Conservation (phyloP, 2,113 vertebrate species). For the Siniperca knerii region DNA sequence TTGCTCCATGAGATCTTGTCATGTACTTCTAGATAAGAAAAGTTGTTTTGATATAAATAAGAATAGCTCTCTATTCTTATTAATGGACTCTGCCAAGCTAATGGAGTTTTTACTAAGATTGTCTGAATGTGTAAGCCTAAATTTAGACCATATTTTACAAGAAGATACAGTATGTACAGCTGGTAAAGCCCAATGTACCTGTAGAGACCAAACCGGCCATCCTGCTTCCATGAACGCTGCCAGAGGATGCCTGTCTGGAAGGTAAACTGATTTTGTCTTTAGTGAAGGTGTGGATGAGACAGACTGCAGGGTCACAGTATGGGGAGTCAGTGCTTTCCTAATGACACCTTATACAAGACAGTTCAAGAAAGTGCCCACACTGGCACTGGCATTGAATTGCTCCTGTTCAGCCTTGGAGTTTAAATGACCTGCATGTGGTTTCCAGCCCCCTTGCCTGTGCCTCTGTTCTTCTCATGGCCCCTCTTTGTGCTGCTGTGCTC, state of each 20-base stretch:
- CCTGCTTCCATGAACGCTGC: conserved; percentile 60
- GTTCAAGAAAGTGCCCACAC: conserved; percentile 78
- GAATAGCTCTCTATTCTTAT: neutral
- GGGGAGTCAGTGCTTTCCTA: conserved; percentile 74
- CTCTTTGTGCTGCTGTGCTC: conserved; percentile 84
- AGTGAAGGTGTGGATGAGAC: conserved; percentile 67
- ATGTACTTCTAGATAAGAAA: conserved; percentile 4
- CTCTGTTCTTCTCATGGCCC: conserved; percentile 80
- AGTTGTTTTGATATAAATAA: neutral
- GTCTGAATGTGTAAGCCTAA: conserved; percentile 14
- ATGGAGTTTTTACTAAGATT: conserved; percentile 16
- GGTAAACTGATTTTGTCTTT: conserved; percentile 72
- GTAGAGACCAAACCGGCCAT: conserved; percentile 50
- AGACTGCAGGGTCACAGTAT: conserved; percentile 70
- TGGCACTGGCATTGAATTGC: conserved; percentile 80
- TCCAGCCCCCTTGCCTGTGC: conserved; percentile 81
- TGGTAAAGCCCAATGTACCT: conserved; percentile 37
- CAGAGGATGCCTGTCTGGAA: conserved; percentile 71
- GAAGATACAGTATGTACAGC: conserved; percentile 24
- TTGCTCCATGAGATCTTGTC: conserved; percentile 7
- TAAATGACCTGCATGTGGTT: conserved; percentile 88
- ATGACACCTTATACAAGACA: conserved; percentile 73
- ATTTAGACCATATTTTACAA: conserved; percentile 15
- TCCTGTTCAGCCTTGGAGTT: conserved; percentile 88
- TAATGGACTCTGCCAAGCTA: conserved; percentile 12